phyloP scores from a whole-genome alignment of 2,113 vertebrate species.

The Phrynosoma platyrhinos region DNA sequence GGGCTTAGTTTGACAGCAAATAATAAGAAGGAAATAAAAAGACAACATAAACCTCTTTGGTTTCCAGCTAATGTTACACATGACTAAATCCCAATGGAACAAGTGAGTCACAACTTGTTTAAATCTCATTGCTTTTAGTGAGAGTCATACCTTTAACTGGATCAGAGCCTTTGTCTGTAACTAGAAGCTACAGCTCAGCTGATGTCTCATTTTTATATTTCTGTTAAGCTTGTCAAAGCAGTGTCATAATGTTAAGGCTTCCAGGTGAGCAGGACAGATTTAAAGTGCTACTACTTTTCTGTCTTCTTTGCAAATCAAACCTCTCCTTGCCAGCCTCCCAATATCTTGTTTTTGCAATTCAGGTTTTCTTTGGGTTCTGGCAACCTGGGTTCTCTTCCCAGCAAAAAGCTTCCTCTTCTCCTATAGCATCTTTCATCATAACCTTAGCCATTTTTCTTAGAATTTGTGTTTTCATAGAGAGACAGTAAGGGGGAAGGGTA shows the following conservation, averaged over 20 bases:
- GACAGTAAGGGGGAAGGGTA: neutral
- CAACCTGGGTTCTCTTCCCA: neutral
- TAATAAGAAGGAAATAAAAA: neutral
- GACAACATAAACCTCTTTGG: neutral
- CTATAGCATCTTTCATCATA: neutral
- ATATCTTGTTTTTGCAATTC: neutral
- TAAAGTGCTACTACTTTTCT: neutral
- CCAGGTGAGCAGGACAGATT: neutral
- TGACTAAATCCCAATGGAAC: neutral
- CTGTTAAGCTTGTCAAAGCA: neutral
- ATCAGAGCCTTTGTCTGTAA: neutral
- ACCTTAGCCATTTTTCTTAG: neutral
- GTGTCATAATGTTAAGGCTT: neutral
- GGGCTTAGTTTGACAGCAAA: neutral
- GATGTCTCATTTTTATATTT: neutral
- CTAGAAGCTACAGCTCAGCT: neutral
- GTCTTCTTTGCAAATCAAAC: neutral
- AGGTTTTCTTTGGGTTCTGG: neutral
- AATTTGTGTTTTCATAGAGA: neutral
- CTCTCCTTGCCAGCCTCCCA: accelerated
- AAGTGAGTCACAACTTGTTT: neutral
- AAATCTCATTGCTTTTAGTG: conserved; percentile 1
- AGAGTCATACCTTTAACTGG: neutral
- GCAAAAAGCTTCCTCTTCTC: neutral
- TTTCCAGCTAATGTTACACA: neutral